phyloP scores from a whole-genome alignment of 2,113 vertebrate species.

The Psettodes erumei region DNA sequence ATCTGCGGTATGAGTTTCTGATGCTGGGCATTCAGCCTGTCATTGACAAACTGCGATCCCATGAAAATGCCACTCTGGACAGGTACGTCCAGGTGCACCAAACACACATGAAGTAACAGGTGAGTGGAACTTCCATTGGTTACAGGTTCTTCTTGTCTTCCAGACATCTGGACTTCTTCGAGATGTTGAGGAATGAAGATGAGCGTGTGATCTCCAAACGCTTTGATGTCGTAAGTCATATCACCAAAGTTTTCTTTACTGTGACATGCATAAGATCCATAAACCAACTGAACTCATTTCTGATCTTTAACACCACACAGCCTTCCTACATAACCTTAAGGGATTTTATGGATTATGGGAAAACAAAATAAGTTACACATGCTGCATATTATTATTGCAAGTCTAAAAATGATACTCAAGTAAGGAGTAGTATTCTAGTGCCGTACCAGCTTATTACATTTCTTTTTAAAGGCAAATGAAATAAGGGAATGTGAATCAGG shows the following conservation, averaged over 20 bases:
- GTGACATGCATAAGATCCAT: background rate
- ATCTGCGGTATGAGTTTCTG: conserved; percentile 94
- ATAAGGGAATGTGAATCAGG: background rate
- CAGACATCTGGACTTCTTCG: conserved; percentile 97
- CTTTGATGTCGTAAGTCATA: conserved; percentile 88
- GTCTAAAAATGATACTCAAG: background rate
- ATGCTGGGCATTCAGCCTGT: conserved; percentile 97
- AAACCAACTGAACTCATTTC: background rate
- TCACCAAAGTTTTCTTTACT: background rate
- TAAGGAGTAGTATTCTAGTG: background rate
- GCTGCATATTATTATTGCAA: background rate
- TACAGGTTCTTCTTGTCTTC: background rate
- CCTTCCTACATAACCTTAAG: too few relatives aligned
- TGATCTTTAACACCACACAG: background rate
- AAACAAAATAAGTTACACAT: background rate
- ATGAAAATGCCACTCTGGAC: conserved; percentile 93
- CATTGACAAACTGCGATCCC: conserved; percentile 92
- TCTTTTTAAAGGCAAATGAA: background rate
- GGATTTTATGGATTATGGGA: background rate
- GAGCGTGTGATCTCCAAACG: conserved; percentile 90
- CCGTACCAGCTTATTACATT: background rate
- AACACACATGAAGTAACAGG: background rate
- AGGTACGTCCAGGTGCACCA: conserved; percentile 77
- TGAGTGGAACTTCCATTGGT: background rate
- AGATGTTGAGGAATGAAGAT: conserved; percentile 96